These are phyloP conservation scores for Megaceryle maxima DNA, from an alignment of 2,113 vertebrate species.

Conservation along the genomic window DNA sequence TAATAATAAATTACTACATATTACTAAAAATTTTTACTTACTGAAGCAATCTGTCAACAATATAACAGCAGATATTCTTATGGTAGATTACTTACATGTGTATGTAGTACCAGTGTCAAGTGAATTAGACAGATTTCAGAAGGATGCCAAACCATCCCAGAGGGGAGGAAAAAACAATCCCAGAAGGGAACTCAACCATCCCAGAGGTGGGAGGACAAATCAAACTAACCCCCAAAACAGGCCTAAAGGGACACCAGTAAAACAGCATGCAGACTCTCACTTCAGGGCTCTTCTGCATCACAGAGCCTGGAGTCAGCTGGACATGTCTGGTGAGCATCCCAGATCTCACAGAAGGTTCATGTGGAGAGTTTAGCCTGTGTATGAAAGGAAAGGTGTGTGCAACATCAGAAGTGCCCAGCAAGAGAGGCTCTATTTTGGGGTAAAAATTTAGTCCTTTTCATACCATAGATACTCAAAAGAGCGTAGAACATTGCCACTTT, in stretches of 20 bases:
- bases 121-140: not conserved
- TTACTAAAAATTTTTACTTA: no score
- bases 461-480: not conserved
- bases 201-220: not conserved
- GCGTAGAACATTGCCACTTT: not conserved
- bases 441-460: not conserved
- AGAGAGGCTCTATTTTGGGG: not conserved
- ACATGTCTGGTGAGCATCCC: fast-evolving
- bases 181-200: not conserved
- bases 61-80: not conserved
- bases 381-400: not conserved
- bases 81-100: not conserved
- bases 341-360: not conserved
- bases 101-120: not conserved
- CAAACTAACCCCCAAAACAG: not conserved
- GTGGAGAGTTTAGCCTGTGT: not conserved
- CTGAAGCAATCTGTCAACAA: not conserved
- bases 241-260: not conserved
- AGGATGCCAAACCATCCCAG: not conserved
- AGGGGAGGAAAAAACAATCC: not conserved
- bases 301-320: not conserved
- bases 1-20: no score
- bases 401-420: not conserved
- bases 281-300: not conserved
- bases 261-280: not conserved